Evolutionary conservation across 2,113 vertebrate species (phyloP).

Genomic region (Hyaena hyaena): DNA sequence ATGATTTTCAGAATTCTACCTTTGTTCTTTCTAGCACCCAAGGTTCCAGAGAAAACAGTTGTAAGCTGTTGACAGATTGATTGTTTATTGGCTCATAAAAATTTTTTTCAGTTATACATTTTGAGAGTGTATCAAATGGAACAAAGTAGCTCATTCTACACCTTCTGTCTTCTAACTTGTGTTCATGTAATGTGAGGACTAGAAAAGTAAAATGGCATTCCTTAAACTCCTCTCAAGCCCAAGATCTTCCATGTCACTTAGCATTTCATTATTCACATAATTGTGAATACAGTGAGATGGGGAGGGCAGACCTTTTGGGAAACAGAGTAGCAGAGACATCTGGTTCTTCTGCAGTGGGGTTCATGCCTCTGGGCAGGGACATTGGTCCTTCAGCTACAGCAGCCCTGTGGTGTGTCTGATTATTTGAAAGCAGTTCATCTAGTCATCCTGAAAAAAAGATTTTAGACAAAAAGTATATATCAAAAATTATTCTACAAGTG

Average conservation of each 20-base stretch:
- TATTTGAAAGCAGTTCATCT: neutral
- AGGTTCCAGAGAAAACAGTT: neutral
- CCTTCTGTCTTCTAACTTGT: neutral
- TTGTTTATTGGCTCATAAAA: neutral
- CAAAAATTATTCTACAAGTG: neutral
- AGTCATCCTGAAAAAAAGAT: neutral
- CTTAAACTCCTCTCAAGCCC: neutral
- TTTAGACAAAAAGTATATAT: neutral
- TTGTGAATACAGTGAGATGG: neutral
- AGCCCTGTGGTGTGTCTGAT: neutral
- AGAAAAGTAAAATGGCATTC: neutral
- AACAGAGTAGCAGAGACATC: neutral
- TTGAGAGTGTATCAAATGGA: neutral
- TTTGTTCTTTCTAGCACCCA: neutral
- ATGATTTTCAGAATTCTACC: neutral
- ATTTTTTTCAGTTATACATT: neutral
- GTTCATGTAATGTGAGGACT: neutral
- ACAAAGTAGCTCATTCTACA: neutral
- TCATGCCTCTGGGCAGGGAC: neutral
- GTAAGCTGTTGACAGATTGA: neutral
- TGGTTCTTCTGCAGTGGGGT: neutral
- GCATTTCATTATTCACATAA: neutral
- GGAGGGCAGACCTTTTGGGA: neutral
- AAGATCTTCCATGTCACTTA: neutral
- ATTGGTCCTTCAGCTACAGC: neutral